These are phyloP conservation scores for Anoplophora glabripennis DNA, from an alignment of 1,140 invertebrate genomes.

Conservation along the genomic window DNA sequence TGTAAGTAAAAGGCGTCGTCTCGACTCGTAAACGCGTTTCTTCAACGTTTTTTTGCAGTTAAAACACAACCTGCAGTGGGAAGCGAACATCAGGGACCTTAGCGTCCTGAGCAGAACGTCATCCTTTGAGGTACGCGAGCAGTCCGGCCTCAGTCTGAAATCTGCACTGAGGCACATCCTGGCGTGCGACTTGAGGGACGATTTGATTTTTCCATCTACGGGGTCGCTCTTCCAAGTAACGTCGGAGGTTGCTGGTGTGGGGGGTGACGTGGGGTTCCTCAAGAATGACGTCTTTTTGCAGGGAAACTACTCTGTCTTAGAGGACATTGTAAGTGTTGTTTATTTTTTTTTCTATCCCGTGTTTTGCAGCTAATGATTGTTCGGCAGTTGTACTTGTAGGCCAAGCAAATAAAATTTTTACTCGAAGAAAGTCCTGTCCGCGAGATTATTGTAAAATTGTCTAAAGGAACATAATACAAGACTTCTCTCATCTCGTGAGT, in stretches of 20 bases:
- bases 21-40: background rate
- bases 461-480: no score
- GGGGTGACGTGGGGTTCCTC: constrained; percentile 81
- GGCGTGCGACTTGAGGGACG: constrained; percentile 74
- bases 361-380: constrained; percentile 2
- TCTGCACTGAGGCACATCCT: constrained; percentile 77
- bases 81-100: constrained; percentile 75
- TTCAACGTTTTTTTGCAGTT: constrained; percentile 50
- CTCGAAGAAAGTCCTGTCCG: no score
- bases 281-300: constrained; percentile 80
- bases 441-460: no score
- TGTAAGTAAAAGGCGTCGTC: constrained; percentile 44
- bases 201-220: constrained; percentile 69
- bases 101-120: constrained; percentile 59
- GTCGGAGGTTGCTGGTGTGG: constrained; percentile 81
- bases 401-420: no score
- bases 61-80: constrained; percentile 80
- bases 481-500: no score
- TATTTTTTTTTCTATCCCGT: no score
- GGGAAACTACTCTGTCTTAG: constrained; percentile 65
- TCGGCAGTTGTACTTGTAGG: background rate
- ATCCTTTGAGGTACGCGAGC: constrained; percentile 77
- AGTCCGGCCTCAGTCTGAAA: constrained; percentile 81
- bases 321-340: constrained; percentile 64
- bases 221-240: constrained; percentile 68